Evolutionary conservation across 2,797 vertebrate species (phyloP), one percentile per base, ranked within the genome.

Genomic region (Anomalospiza imberbis): DNA sequence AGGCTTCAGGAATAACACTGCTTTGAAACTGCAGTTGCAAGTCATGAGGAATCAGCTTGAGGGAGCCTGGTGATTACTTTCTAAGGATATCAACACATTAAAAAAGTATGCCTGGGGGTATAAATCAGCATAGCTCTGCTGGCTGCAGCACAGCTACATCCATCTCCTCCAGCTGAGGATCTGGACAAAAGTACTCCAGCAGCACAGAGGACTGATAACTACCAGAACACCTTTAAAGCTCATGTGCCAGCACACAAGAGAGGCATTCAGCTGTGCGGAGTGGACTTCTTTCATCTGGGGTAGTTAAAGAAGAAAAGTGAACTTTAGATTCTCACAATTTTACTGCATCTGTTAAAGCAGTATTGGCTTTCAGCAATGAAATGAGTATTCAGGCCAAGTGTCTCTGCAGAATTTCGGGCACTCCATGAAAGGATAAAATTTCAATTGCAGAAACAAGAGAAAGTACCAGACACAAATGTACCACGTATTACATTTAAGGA

Each of bases 271-370:
- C 76, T 82, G 40, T 2, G 22, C 34, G 57, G 47, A 92, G 85
- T n/a, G 74, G 74, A 31, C 77, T 79, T 68, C 94, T 96, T 94
- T 93, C 89, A 93, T 94, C 93, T 94, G 88, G 63, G 75, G 91
- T 17, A 83, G 91, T 85, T 96, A 92, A 92, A 95, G 88, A 74
- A 88, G 83, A 45, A 91, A 93, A 96, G 86, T 66, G 89, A 91
- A 85, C 94, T 91, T 94, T 21, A 77, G 79, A 81, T 90, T 97
- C 93, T 96, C 89, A 95, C 81, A 36, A 66, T 92, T 97, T 97
- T 95, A 96, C 86, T 96, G 89, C 94, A 72, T 96, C 92, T 96
- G 89, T 92, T 96, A 96, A 95, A 96, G 93, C 89, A 68, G 93
- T 95, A 83, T 94, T 96, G 94, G 94, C 82, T 96, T 97, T 93